phyloP scores from a whole-genome alignment of 2,113 vertebrate genomes.

The Pyrgilauda ruficollis region DNA sequence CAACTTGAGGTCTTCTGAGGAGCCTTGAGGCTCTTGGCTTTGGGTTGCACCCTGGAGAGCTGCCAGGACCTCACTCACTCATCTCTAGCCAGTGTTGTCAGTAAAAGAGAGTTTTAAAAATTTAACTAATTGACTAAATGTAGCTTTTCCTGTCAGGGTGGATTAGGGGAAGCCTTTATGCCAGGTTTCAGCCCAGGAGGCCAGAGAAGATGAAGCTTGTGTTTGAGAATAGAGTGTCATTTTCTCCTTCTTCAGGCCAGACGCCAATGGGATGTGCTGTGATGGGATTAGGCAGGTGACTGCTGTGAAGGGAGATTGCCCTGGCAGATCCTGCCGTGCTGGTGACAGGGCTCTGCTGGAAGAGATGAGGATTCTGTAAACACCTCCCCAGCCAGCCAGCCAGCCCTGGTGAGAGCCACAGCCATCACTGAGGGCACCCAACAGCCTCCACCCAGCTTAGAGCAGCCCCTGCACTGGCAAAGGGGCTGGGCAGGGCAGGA shows the following conservation, averaged over 20 bases:
- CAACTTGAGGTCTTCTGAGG: neutral
- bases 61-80: conserved; percentile 4
- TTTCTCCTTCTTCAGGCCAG: neutral
- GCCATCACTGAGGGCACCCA: neutral
- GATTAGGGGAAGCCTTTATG: conserved; percentile 22
- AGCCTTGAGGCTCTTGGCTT: neutral
- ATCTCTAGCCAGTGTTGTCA: neutral
- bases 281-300: conserved; percentile 30
- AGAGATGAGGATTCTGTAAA: neutral
- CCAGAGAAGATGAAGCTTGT: neutral
- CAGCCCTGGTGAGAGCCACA: neutral
- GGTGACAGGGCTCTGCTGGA: conserved; percentile 33
- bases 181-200: neutral
- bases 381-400: neutral
- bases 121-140: conserved; percentile 42
- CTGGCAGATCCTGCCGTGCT: conserved; percentile 7
- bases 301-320: neutral
- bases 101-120: conserved; percentile 6
- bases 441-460: neutral
- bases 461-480: neutral
- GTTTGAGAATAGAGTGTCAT: neutral
- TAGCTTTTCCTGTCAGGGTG: conserved; percentile 12
- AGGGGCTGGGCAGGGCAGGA: neutral
- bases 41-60: neutral
- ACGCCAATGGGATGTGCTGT: neutral